Percentiles rank a stretch among this genome's conserved stretches.
Evolutionary conservation across 2,888 invertebrate species (phyloP).

Genomic region (Girardia tigrina): DNA sequence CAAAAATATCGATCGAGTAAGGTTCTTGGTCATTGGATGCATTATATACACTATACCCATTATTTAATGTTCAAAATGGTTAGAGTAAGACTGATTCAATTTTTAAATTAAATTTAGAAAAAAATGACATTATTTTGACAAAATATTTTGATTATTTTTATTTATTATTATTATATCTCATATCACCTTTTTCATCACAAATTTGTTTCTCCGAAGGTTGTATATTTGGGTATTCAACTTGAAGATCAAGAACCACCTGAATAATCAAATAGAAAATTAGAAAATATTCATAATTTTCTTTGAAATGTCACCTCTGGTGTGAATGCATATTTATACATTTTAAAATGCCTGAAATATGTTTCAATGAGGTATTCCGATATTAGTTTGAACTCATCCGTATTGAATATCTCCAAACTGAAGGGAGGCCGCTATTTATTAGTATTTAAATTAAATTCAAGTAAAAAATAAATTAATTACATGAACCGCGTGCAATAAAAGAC

Average conservation of each 20-base stretch:
- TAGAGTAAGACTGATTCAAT: too few relatives aligned
- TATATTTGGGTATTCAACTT: neutral
- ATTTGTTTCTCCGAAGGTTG: neutral
- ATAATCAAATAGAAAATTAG: neutral
- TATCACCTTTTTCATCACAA: too few relatives aligned
- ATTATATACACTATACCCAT: too few relatives aligned
- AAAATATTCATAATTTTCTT: neutral
- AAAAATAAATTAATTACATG: constrained; percentile 39
- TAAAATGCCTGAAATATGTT: constrained; percentile 50
- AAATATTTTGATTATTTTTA: too few relatives aligned
- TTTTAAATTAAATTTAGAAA: too few relatives aligned
- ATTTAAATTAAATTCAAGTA: neutral
- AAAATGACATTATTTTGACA: too few relatives aligned
- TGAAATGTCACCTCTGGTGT: constrained; percentile 44
- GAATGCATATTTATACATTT: constrained; percentile 51
- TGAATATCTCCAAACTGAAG: constrained; percentile 48
- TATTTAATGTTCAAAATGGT: too few relatives aligned
- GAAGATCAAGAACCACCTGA: neutral
- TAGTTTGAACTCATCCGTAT: constrained; percentile 43
- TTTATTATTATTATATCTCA: too few relatives aligned
- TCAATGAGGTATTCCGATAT: constrained; percentile 47
- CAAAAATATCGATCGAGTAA: too few relatives aligned
- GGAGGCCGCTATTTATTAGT: constrained; percentile 45
- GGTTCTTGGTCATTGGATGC: too few relatives aligned
- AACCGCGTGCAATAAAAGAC: constrained; percentile 48